Percentiles rank a stretch among this genome's conserved stretches.
Evolutionary conservation across 2,797 vertebrate genomes (phyloP).

Genomic region (Crocidura indochinensis): DNA sequence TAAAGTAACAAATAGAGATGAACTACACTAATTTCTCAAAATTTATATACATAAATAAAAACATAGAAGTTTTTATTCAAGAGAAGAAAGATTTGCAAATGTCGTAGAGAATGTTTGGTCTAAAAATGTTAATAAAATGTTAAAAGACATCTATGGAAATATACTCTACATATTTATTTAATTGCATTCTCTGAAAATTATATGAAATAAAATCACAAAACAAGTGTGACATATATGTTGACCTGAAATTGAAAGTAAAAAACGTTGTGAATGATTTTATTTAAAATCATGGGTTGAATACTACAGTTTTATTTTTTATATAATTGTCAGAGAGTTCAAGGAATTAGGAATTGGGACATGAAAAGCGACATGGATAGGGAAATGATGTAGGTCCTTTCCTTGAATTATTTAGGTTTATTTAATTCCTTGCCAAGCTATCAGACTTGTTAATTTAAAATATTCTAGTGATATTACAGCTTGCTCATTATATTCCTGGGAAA

Average conservation of each 20-base stretch:
- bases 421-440: background rate
- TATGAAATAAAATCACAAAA: slow-evolving; percentile 63
- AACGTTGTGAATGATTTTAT: slow-evolving; percentile 40
- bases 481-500: background rate
- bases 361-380: background rate
- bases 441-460: background rate
- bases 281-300: slow-evolving; percentile 2
- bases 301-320: slow-evolving; percentile 29
- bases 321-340: background rate
- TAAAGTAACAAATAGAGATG: slow-evolving; percentile 51
- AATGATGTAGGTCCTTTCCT: background rate
- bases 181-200: slow-evolving; percentile 30
- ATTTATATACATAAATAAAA: slow-evolving; percentile 73
- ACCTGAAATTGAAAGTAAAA: slow-evolving; percentile 60
- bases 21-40: slow-evolving; percentile 40
- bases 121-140: slow-evolving; percentile 61
- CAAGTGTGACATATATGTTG: slow-evolving; percentile 2
- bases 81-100: slow-evolving; percentile 65
- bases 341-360: background rate
- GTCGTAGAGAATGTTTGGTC: too few relatives aligned
- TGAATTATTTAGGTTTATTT: background rate
- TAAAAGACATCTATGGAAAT: background rate
- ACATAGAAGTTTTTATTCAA: slow-evolving; percentile 56
- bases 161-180: background rate
- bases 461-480: background rate